Evolutionary conservation across 2,888 invertebrate genomes (phyloP).

Genomic region (Cosmopolites sordidus): DNA sequence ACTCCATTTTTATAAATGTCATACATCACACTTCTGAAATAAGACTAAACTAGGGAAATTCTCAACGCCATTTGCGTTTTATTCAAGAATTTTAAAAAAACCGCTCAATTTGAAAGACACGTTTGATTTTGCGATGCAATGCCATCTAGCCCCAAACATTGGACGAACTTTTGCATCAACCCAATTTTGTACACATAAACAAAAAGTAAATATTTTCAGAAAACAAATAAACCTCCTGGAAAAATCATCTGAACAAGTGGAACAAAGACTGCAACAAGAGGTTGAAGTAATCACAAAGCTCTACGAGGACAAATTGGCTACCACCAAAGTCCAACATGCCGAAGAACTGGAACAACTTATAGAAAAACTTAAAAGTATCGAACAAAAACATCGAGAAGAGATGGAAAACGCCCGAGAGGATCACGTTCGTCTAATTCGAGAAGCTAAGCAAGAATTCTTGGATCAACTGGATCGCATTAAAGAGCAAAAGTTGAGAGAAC

Average conservation of each 20-base stretch:
- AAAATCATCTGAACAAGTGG: constrained; percentile 54
- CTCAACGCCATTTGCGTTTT: too few species aligned
- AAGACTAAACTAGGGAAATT: too few species aligned
- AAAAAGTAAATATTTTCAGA: constrained; percentile 40
- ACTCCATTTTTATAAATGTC: too few species aligned
- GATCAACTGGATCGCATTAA: constrained; percentile 58
- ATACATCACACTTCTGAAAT: too few species aligned
- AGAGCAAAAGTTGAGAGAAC: constrained; percentile 54
- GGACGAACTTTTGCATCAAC: too few species aligned
- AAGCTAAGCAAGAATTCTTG: constrained; percentile 52
- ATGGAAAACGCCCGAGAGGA: constrained; percentile 53
- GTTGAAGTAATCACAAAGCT: constrained; percentile 52
- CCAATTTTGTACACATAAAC: too few species aligned
- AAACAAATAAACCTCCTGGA: constrained; percentile 58
- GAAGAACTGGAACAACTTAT: constrained; percentile 40
- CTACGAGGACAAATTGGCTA: constrained; percentile 52
- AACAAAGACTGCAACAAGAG: constrained; percentile 59
- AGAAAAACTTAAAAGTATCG: constrained; percentile 39
- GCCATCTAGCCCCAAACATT: too few species aligned
- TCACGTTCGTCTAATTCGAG: constrained; percentile 50
- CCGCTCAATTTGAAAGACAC: too few species aligned
- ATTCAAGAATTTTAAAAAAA: not conserved
- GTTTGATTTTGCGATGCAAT: too few species aligned
- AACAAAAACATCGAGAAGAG: constrained; percentile 40
- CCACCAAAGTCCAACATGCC: constrained; percentile 35